Evolutionary conservation across 92 coral and sea anemone genomes (phyloP).

Genomic region (Bergia puertoricense): DNA sequence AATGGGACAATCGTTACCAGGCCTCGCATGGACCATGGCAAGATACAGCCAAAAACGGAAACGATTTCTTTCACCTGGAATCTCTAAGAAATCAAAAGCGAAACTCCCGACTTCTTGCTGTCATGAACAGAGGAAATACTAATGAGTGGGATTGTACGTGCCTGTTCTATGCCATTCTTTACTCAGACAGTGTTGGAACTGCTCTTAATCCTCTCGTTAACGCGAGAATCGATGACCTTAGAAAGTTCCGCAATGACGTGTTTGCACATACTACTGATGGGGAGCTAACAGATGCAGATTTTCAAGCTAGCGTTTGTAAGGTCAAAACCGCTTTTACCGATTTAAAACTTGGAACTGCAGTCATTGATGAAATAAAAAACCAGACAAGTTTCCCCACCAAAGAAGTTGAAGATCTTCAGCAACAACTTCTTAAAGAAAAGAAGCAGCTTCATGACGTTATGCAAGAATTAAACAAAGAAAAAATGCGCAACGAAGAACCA

Average conservation of each 20-base stretch:
- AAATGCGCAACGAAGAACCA: no score
- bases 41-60: slow-evolving; percentile 35
- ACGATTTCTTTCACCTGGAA: no score
- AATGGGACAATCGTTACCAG: slow-evolving; percentile 42
- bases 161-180: slow-evolving; percentile 42
- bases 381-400: neutral
- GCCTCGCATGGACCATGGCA: slow-evolving; percentile 33
- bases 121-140: slow-evolving; percentile 24
- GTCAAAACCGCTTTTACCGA: slow-evolving; percentile 3
- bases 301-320: neutral
- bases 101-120: slow-evolving; percentile 13
- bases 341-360: neutral
- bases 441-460: no score
- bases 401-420: neutral
- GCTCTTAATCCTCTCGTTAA: neutral
- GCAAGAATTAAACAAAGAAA: neutral
- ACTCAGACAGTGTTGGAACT: slow-evolving; percentile 17
- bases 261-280: no score
- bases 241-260: slow-evolving; percentile 25
- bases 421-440: no score
- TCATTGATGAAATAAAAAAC: slow-evolving; percentile 5
- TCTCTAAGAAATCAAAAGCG: slow-evolving; percentile 14
- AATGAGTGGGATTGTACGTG: no score
- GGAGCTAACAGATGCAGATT: neutral
- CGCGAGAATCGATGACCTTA: neutral